Evolutionary conservation across 2,113 vertebrate species (phyloP), one percentile per base, ranked within the genome.

Genomic region (Mus spicilegus): DNA sequence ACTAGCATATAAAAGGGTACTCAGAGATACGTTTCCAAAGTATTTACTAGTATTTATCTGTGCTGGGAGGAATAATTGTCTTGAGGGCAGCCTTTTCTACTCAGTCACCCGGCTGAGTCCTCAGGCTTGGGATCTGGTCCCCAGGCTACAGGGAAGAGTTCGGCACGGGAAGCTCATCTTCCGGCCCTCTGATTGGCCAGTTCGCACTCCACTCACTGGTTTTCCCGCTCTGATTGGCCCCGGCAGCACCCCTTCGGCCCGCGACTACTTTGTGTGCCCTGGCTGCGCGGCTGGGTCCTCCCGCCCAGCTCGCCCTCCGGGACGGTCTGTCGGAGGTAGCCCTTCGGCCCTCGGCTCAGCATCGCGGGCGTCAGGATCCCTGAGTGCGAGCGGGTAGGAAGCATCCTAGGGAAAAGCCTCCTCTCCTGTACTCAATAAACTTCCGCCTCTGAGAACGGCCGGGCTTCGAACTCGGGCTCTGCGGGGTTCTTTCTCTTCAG

Each of bases 361-460:
- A 56, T 76, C 95, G 88, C 87, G 77, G 72, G 90, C 93, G 76
- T 81, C 96, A 81, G 95, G 97, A 89, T 63, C 82, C 72, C 90
- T 85, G 87, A 93, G 93, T 96, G 72, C 67, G 39, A 96, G 95
- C 95, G 92, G 97, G 97, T 95, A 97, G 97, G 97, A 92, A 94
- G 93, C 93, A 93, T 89, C 87, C 73, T 89, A 91, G 87, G 90
- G 93, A 92, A 89, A 61, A 96, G 42, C 76, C 19, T 49, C 26
- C 76, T 36, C 72, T 46, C 33, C 70, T 72, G 54, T 82, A 49
- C 70, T 49, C 89, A 97, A 97, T 96, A 96, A 97, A 97, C 97
- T 98, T 98, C 96, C 97, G 96, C 96, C 61, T 97, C 80, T n/a
- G 12, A 12, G 56, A 90, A 61, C 94, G 91, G 91, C 92, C 81